Evolutionary conservation across 1,140 invertebrate genomes (phyloP), one percentile per base, ranked within the genome.

Genomic region (Nebria ingens): DNA sequence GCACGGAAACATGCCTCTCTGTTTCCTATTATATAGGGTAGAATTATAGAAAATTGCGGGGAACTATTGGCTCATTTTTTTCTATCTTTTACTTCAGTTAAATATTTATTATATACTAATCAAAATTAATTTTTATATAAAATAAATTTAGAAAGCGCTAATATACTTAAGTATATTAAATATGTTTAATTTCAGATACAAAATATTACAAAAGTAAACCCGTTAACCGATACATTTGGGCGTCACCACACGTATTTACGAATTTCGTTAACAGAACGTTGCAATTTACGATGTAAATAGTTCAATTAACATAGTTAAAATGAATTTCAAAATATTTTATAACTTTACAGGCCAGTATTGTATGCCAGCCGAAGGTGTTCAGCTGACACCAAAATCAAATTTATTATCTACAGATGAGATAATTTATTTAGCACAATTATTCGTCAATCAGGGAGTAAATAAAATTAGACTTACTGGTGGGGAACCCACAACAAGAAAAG

Each of bases 391-490:
- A 55, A 85, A 84, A 60, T 68, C 77, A 15, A 73, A 83, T 55
- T 73, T 97, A 49, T 73, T 98, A n/a, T n/a, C n/a, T n/a, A 84
- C 83, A 2, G 80, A 84, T 51, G 97, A 99, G 80, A 84, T 98
- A 50, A 66, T 90, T 20, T 74, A 78, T 19, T 64, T 98, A 45
- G 84, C 89, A 2, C 74, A 79, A 58, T 71, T 97, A 57, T 98
- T 99, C 77, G 89, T 94, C 1, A 75, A 81, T 52, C 79, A 93
- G 70, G 96, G 96, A 21, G 86, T 99, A 1, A 79, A 78, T 56
- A 98, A 98, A 79, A 85, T 99, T 64, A 77, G 96, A 40, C 75
- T 99, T 22, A 99, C 97, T 1, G 97, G 97, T 51, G 97, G 97
- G 20, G 97, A 99, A 73, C 97, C 97, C 15, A 87, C 94, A 11